phyloP scores from a whole-genome alignment of 1,140 invertebrate species.

The Drosophila hydei region DNA sequence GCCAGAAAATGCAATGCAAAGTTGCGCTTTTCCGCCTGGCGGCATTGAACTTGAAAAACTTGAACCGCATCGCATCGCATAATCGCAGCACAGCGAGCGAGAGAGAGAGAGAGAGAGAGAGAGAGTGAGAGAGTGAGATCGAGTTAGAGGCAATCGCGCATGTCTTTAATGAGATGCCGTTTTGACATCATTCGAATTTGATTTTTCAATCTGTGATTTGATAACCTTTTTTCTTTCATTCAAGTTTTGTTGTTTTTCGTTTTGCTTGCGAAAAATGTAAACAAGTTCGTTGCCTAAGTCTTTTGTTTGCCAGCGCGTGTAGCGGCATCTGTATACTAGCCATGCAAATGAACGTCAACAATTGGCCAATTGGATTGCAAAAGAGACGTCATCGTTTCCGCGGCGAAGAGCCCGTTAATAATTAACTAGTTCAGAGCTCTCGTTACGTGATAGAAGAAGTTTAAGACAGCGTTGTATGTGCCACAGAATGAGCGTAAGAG shows the following conservation, averaged over 20 bases:
- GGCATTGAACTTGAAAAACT: slow-evolving; percentile 79
- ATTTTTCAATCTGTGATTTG: slow-evolving; percentile 58
- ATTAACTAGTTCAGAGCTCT: neutral
- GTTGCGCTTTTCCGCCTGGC: slow-evolving; percentile 65
- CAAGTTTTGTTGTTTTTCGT: neutral
- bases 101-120: slow-evolving; percentile 1
- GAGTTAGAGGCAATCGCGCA: slow-evolving; percentile 15
- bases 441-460: neutral
- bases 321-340: slow-evolving; percentile 16
- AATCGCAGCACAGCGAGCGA: slow-evolving; percentile 7
- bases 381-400: slow-evolving; percentile 50
- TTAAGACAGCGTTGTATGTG: neutral
- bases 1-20: slow-evolving; percentile 29
- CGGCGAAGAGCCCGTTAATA: slow-evolving; percentile 6
- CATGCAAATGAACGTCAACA: slow-evolving; percentile 58
- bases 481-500: neutral
- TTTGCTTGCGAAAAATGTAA: slow-evolving; percentile 73
- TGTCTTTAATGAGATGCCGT: slow-evolving; percentile 66
- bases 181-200: slow-evolving; percentile 69
- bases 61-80: slow-evolving; percentile 23
- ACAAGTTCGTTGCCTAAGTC: slow-evolving; percentile 81
- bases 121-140: neutral
- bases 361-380: slow-evolving; percentile 67
- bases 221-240: slow-evolving; percentile 49
- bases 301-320: slow-evolving; percentile 71